phyloP scores from a whole-genome alignment of 37 sponge, comb jelly and placozoan species.

The Chondrosia reniformis region DNA sequence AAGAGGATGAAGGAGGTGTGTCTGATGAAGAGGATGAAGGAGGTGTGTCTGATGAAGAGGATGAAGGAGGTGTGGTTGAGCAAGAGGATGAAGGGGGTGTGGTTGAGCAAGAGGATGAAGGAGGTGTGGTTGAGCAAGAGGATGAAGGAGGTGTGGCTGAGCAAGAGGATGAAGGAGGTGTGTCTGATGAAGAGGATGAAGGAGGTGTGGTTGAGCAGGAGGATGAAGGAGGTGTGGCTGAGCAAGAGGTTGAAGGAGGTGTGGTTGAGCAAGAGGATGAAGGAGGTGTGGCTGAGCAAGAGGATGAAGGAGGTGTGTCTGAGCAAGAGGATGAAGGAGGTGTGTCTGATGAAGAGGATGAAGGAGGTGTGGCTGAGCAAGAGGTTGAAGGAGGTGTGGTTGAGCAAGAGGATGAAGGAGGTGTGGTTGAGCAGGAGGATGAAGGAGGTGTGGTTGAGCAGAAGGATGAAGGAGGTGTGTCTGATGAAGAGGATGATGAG shows the following conservation, averaged over 20 bases:
- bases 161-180: constrained; percentile 7
- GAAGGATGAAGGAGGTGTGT: constrained; percentile 10
- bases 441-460: background rate
- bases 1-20: constrained; percentile 1
- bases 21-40: background rate
- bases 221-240: background rate
- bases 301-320: background rate
- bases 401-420: background rate
- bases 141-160: background rate
- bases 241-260: background rate
- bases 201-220: constrained; percentile 8
- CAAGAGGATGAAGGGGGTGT: background rate
- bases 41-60: constrained; percentile 4
- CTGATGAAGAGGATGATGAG: constrained; percentile 15
- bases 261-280: background rate
- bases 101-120: background rate
- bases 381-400: background rate
- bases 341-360: constrained; percentile 9
- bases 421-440: background rate
- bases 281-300: background rate
- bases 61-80: constrained; percentile 3
- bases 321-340: background rate
- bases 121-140: background rate
- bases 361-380: background rate
- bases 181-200: constrained; percentile 16